Conservation (phyloP, 2,113 vertebrate genomes). For the Sebastes fasciatus region DNA sequence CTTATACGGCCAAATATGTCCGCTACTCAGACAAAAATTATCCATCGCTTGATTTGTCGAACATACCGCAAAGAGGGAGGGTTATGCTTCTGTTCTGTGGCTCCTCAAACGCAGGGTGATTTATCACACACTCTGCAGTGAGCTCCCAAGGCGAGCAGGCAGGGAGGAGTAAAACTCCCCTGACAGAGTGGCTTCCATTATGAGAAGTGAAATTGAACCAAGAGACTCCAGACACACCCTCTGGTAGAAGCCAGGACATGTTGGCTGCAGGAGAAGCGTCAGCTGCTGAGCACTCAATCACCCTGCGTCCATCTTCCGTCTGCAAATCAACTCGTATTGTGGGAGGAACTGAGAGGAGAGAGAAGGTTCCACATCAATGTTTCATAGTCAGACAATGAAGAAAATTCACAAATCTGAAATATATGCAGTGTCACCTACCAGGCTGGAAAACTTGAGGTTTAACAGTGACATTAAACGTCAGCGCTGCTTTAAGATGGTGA, state of each 20-base stretch:
- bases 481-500: slow-evolving; percentile 50
- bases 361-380: slow-evolving; percentile 19
- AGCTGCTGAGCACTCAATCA: slow-evolving; percentile 77
- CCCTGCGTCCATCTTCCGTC: slow-evolving; percentile 47
- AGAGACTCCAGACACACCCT: slow-evolving; percentile 64
- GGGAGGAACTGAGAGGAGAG: slow-evolving; percentile 64
- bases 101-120: slow-evolving; percentile 72
- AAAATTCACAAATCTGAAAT: slow-evolving; percentile 1
- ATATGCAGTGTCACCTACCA: slow-evolving; percentile 47
- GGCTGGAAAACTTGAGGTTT: slow-evolving; percentile 20
- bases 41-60: slow-evolving; percentile 50
- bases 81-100: slow-evolving; percentile 66
- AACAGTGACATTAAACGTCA: slow-evolving; percentile 72
- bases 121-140: slow-evolving; percentile 74
- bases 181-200: slow-evolving; percentile 77
- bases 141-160: slow-evolving; percentile 67
- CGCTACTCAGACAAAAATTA: slow-evolving; percentile 38
- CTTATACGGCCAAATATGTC: slow-evolving; percentile 4
- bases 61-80: slow-evolving; percentile 78
- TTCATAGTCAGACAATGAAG: slow-evolving; percentile 2
- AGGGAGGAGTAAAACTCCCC: slow-evolving; percentile 74
- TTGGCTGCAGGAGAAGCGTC: slow-evolving; percentile 75
- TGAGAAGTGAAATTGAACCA: slow-evolving; percentile 68
- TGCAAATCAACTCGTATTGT: slow-evolving; percentile 62
- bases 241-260: slow-evolving; percentile 78